Evolutionary conservation across 1,140 invertebrate genomes (phyloP).

Genomic region (Batillaria attramentaria): DNA sequence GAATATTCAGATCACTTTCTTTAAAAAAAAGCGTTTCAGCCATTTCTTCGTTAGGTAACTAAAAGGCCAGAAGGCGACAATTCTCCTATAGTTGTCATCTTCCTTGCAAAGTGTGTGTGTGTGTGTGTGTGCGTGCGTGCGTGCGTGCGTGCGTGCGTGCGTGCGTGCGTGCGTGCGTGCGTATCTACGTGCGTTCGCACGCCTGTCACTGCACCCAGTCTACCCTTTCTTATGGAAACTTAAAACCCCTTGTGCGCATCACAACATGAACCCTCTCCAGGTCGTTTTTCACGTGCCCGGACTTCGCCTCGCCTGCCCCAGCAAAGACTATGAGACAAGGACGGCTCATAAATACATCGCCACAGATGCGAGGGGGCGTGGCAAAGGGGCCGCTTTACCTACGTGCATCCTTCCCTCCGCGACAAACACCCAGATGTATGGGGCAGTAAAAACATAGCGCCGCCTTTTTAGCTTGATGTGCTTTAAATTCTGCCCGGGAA

Average conservation of each 20-base stretch:
- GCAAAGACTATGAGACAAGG: neutral
- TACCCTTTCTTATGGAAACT: neutral
- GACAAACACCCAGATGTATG: neutral
- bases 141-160: neutral
- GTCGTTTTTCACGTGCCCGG: neutral
- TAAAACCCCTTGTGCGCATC: neutral
- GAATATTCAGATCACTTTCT: no score
- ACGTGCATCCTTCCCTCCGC: conserved; percentile 8
- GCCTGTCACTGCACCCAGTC: neutral
- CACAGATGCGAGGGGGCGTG: neutral
- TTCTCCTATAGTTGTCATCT: no score
- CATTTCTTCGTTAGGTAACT: no score
- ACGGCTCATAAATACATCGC: neutral
- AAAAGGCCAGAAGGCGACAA: no score
- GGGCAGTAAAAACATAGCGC: conserved; percentile 8
- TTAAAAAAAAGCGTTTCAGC: no score
- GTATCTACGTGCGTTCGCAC: no score
- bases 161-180: no score
- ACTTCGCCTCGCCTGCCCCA: neutral
- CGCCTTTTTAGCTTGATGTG: conserved; percentile 11
- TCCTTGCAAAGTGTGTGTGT: conserved; percentile 15
- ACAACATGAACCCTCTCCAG: neutral
- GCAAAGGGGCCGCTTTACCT: conserved; percentile 4
- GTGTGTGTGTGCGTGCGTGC: conserved; percentile 3
- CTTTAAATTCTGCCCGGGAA: neutral